Base-by-base conservation (phyloP, 1,140 invertebrate genomes). In the Zaprionus nigranus region DNA sequence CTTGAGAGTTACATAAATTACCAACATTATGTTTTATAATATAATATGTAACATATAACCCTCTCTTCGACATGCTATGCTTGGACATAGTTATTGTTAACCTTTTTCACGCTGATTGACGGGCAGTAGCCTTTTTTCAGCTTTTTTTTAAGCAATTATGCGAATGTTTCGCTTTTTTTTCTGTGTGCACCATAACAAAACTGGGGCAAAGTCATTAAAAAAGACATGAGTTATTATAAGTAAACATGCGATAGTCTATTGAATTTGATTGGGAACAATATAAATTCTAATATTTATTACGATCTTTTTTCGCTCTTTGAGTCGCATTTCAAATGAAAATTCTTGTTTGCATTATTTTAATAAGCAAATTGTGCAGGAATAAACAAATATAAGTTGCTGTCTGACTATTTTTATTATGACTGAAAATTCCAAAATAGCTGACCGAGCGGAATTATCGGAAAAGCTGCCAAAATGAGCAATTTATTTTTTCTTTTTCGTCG, bases 331-430 rank as follows among this genome's bases (percentile, higher is more conserved):
- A 51, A 51, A 51, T 51, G 12, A 51, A 51, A 51, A 51, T 51
- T 51, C 12, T 22, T 49, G 38, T 40, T 20, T 20, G 38, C 38
- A 13, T 7, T 11, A 9, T 9, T 49, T 49, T 13, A 51, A 22
- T 51, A 17, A 46, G n/a, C 40, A 20, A 46, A 46, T 24, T 22
- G 46, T 20, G 22, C 15, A n/a, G 17, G 22, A 24, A 51, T 24
- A 51, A 24, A 51, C 17, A 51, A 51, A 51, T 49, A 43, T 7
- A 17, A n/a, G 13, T 40, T 40, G 15, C n/a, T n/a, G n/a, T 15
- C n/a, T n/a, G 6, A 46, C 40, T 46, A 46, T 46, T 46, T 46
- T 46, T 46, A 46, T 46, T 46, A 46, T 46, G 40, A 46, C 40
- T 43, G n/a, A 17, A 5, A 46, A 46, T 46, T 46, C 40, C 40